Base-by-base conservation (phyloP, 1,140 invertebrate species). In the Drosophila pachea region DNA sequence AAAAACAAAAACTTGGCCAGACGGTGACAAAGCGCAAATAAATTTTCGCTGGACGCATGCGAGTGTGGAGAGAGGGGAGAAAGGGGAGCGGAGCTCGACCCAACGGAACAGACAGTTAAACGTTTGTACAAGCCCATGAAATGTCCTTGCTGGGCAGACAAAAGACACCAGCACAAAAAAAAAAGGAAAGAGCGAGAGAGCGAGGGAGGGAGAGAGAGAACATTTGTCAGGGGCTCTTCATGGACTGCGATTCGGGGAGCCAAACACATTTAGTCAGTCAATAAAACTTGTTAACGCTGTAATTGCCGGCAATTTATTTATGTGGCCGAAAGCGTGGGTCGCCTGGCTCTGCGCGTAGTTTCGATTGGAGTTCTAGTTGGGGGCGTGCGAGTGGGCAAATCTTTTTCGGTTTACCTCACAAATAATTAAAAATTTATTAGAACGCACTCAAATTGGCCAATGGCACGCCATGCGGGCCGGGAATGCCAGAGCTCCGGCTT, bases 241-340 rank as follows among this genome's bases (percentile, higher is more conserved):
- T 33, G 42, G 40, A 29, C 38, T 47, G 36, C 32, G 36, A 42
- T 36, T 36, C 22, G 45, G 59, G 49, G 47, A 56, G 59, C 47
- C 47, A 32, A 69, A 76, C 81, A 83, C 79, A 84, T 84, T 84
- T 84, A 84, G 79, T 79, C 79, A 84, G 79, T 84, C 79, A 84
- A 84, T 84, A 84, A 84, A 84, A 84, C 79, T 84, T 84, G 79
- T 84, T 84, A 84, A 86, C 79, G 79, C 81, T 70, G 79, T 84
- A 84, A 84, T 84, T 84, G 79, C 81, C 61, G 61, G 79, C 79
- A 84, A 84, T 84, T 84, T 84, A 84, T 84, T 84, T 86, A 73
- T 73, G 79, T 78, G 68, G 49, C 58, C 66, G 38, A 65, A 54
- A 61, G 40, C 49, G 16, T 14, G 42, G 53, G 4, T n/a, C 12